Evolutionary conservation across 1,140 invertebrate genomes (phyloP), one percentile per base, ranked within the genome.

Genomic region (Pachyrhynchus sulphureomaculatus): DNA sequence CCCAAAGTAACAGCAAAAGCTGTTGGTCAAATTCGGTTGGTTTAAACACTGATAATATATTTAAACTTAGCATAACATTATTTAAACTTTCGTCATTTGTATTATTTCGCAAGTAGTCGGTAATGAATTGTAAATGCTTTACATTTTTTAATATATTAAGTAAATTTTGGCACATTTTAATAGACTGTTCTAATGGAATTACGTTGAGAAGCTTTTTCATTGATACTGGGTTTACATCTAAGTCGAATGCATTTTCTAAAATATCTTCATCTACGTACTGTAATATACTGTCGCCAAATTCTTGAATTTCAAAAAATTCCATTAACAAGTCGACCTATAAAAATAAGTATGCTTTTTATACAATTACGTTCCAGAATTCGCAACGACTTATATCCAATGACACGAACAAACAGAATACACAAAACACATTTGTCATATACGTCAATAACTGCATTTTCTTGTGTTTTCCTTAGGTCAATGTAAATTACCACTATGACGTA

Each of bases 1-100:
- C 81, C 17, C 82, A 81, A 20, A 89, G 81, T 3, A 90, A 68
- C 59, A 84, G 79, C 77, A 84, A 83, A 42, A 87, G 84, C 5
- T 82, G 70, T 6, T 82, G 71, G 12, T 77, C 62, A 54, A 82
- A 80, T 58, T 87, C 80, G 15, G 74, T 76, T 0, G 52, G 12
- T 10, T 83, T 79, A 34, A 89, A 78, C 58, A 80, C 76, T 32
- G 80, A 74, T 73, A 89, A 73, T 65, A 89, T 82, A 73, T 83
- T 81, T 53, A 88, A 65, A 53, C 83, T 79, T 34, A 83, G 74
- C 72, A 80, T 71, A 34, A 83, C 72, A 65, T 83, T 81, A 72
- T 81, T 76, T 60, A 83, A 81, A 1, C 75, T 72, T 54, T 71
- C 79, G 21, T 32, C 32, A 8, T 18, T 13, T 24, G 37, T 15